Evolutionary conservation across 1,140 invertebrate species (phyloP).

Genomic region (Eurosta solidaginis): DNA sequence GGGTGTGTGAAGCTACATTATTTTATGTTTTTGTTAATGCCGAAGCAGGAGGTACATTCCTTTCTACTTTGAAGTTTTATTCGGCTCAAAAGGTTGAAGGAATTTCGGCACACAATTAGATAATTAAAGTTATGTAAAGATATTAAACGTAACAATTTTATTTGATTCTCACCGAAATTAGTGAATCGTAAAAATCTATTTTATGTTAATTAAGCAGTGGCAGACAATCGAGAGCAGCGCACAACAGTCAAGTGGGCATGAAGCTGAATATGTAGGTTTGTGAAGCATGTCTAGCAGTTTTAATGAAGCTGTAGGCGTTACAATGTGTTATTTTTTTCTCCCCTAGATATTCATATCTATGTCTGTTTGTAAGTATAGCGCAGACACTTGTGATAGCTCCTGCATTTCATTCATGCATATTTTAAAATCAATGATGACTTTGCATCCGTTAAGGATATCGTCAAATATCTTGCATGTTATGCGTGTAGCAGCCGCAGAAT

Average conservation of each 20-base stretch:
- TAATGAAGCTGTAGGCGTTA: not conserved
- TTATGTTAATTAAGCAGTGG: constrained; percentile 8
- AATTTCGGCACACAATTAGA: not conserved
- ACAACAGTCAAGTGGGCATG: not conserved
- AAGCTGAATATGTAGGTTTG: not conserved
- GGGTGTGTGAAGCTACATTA: not conserved
- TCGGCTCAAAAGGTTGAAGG: not conserved
- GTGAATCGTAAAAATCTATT: constrained; percentile 12
- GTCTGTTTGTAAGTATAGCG: not conserved
- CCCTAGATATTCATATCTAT: not conserved
- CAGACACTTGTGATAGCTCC: no score
- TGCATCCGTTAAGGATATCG: not conserved
- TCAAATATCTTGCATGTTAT: not conserved
- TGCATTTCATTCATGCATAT: not conserved
- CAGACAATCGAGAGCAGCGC: not conserved
- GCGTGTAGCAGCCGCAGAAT: not conserved
- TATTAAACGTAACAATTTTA: constrained; percentile 7
- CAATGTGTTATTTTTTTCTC: not conserved
- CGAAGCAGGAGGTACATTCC: not conserved
- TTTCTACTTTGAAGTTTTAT: no score
- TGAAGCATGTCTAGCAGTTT: not conserved
- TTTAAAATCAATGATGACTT: not conserved
- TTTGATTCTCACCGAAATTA: constrained; percentile 26
- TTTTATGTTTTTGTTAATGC: constrained; percentile 16
- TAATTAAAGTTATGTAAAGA: not conserved